phyloP scores from a whole-genome alignment of 2,888 invertebrate genomes.

The Blastobasis adustella region DNA sequence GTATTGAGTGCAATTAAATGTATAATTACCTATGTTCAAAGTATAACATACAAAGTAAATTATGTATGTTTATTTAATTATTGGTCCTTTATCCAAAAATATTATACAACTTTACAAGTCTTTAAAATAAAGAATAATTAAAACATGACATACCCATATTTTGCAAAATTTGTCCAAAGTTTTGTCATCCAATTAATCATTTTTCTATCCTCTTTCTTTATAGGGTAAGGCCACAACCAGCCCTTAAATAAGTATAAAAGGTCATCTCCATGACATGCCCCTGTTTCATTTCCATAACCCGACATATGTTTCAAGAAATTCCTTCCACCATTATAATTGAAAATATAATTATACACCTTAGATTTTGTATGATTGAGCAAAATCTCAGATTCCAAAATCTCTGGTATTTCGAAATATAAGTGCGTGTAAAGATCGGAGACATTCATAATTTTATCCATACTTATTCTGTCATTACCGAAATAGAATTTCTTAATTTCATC shows the following conservation, averaged over 20 bases:
- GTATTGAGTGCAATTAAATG: too few species aligned
- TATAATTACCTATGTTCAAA: too few species aligned
- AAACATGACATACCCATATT: constrained; percentile 41
- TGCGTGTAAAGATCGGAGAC: constrained; percentile 49
- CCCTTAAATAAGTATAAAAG: constrained; percentile 51
- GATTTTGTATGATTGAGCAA: constrained; percentile 24
- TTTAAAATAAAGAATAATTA: too few species aligned
- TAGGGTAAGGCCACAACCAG: constrained; percentile 38
- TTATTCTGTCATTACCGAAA: constrained; percentile 56
- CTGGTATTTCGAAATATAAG: constrained; percentile 57
- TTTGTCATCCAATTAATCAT: constrained; percentile 47
- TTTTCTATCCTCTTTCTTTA: constrained; percentile 32
- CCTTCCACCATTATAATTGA: constrained; percentile 49
- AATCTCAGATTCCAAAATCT: constrained; percentile 42
- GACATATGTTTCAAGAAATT: constrained; percentile 42
- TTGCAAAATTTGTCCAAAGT: constrained; percentile 63
- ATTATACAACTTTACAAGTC: too few species aligned
- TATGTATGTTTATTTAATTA: too few species aligned
- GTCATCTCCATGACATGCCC: constrained; percentile 60
- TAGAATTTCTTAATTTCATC: constrained; percentile 51
- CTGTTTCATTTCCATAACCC: constrained; percentile 32
- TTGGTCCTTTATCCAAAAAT: too few species aligned
- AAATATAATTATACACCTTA: constrained; percentile 50
- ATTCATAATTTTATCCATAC: constrained; percentile 43
- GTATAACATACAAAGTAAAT: too few species aligned